Evolutionary conservation across 1,140 invertebrate genomes (phyloP), one percentile per base, ranked within the genome.

Genomic region (Sycophaga agraensis): DNA sequence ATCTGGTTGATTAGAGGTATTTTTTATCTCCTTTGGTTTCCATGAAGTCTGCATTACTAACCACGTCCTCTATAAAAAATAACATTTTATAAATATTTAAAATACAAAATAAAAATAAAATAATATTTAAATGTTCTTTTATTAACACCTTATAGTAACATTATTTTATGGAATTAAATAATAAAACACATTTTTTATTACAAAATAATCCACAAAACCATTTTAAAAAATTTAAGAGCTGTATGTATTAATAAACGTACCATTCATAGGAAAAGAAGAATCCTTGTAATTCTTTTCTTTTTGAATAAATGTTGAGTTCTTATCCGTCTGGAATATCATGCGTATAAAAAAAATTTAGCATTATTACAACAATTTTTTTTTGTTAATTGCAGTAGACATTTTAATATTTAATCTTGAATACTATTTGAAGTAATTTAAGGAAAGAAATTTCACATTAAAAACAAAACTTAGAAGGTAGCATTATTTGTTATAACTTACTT

Each of bases 201-300:
- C 14, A 0, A 39, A 51, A 39, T 16, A 9, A 39, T 4, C n/a
- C 22, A 24, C 2, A 2, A 7, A 26, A 46, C 17, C 1, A 34
- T 49, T 17, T 16, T 26, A 24, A n/a, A 2, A n/a, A 39, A 39
- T 39, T 6, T 1, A 51, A 37, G n/a, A 39, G 24, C 5, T 26
- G 2, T 42, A 42, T 31, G 2, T 49, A n/a, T 46, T 46, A 57
- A 58, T 43, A 58, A 59, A 76, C 74, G 53, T 77, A 76, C 74
- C 73, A 61, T 61, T 65, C 51, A 63, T 66, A 59, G n/a, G n/a
- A n/a, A 17, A 37, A 46, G 61, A 70, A 65, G 67, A 39, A 43
- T 75, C 70, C 50, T 49, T 51, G 61, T 49, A 56, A 70, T 54
- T 70, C 55, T 70, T 72, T 65, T 68, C 67, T 51, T 70, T 56